Evolutionary conservation across 2,113 vertebrate species (phyloP).

Genomic region (Tichodroma muraria): DNA sequence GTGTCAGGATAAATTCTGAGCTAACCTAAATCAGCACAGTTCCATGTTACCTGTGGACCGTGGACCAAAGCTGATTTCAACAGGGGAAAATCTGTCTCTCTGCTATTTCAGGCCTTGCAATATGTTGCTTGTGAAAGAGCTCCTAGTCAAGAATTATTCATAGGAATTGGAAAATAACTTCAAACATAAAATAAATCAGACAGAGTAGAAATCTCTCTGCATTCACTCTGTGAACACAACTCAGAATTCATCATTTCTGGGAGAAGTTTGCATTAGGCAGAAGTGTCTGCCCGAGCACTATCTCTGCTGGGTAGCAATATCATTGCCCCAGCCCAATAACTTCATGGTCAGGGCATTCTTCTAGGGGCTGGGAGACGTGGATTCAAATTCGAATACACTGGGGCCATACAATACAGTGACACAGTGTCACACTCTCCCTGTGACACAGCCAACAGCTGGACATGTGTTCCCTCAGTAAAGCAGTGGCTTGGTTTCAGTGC

Average conservation of each 20-base stretch:
- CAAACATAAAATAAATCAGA: background rate
- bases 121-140: background rate
- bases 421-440: background rate
- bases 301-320: background rate
- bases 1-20: background rate
- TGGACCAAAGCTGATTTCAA: background rate
- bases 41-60: background rate
- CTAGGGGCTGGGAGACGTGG: background rate
- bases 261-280: background rate
- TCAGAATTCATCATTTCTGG: background rate
- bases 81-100: background rate
- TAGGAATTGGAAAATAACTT: background rate
- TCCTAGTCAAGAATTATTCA: background rate
- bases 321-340: background rate
- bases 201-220: background rate
- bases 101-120: background rate
- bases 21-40: background rate
- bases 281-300: background rate
- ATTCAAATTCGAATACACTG: background rate
- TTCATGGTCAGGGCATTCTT: background rate
- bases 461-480: background rate
- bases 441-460: background rate
- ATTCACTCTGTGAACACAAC: background rate
- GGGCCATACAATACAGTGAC: background rate
- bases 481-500: background rate